phyloP scores from a whole-genome alignment of 2,888 invertebrate genomes.

The Acrobeloides nanus region DNA sequence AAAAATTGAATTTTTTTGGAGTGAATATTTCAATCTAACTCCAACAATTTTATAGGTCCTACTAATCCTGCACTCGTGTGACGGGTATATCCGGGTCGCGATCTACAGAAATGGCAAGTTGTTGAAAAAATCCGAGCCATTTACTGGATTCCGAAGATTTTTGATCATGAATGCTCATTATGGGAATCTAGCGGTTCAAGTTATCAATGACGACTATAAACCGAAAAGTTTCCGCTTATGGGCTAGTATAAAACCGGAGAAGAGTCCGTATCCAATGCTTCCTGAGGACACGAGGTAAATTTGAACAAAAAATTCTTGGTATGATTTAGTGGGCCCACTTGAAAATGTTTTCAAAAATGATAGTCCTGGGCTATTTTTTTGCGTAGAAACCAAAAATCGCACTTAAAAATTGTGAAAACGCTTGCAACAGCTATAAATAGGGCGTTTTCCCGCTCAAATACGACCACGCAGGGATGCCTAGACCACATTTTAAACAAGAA shows the following conservation, averaged over 20 bases:
- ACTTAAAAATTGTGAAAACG: too few relatives aligned
- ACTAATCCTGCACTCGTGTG: slow-evolving; percentile 36
- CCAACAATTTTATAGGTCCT: slow-evolving; percentile 26
- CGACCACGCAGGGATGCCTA: too few relatives aligned
- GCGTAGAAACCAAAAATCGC: too few relatives aligned
- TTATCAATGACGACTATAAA: slow-evolving; percentile 35
- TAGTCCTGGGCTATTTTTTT: too few relatives aligned
- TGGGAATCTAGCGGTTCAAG: slow-evolving; percentile 33
- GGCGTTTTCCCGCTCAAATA: too few relatives aligned
- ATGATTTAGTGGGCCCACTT: too few relatives aligned
- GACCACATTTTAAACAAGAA: too few relatives aligned
- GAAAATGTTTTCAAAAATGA: too few relatives aligned
- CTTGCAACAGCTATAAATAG: too few relatives aligned
- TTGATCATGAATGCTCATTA: slow-evolving; percentile 25
- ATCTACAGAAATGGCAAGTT: slow-evolving; percentile 32
- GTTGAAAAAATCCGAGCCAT: slow-evolving; percentile 31
- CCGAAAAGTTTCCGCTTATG: slow-evolving; percentile 23
- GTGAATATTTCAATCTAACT: too few relatives aligned
- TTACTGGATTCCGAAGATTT: slow-evolving; percentile 37
- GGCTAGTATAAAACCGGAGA: slow-evolving; percentile 28
- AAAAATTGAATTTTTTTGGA: slow-evolving; percentile 12
- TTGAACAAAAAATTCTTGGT: too few relatives aligned
- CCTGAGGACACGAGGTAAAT: slow-evolving; percentile 40
- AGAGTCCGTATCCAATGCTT: slow-evolving; percentile 36
- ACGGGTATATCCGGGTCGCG: slow-evolving; percentile 33